Base-by-base conservation (phyloP, 2,797 vertebrate species). In the Helarctos malayanus region DNA sequence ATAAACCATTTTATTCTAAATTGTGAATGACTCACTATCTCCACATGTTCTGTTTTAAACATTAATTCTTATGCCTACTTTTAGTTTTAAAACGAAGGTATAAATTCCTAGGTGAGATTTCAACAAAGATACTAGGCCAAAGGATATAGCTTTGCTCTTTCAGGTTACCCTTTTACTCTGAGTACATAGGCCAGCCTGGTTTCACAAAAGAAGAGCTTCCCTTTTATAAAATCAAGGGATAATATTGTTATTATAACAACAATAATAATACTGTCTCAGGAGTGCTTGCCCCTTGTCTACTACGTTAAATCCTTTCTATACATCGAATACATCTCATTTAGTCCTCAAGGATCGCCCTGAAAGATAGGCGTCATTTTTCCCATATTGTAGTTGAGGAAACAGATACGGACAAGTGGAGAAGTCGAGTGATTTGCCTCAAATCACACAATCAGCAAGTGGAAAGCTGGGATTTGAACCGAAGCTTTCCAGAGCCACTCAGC, bases 41-140 rank as follows among this genome's bases (percentile, higher is more conserved):
- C 32, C 14, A 29, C 57, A 68, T 61, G 87, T 95, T 73, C 47
- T 89, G 54, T 80, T 80, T 91, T 82, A 81, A 68, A 75, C 91
- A 90, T 47, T 14, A 69, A 68, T 56, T 88, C 73, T 87, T 82
- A 89, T 49, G 92, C 83, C 23, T 79, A 57, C 57, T 91, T 56
- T 7, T 79, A 84, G 5, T 78, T 93, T 89, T 52, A 61, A 49
- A 88, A 84, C 86, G 57, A 90, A 85, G 59, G 19, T 18, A 69
- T 78, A 35, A 38, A 32, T 47, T 85, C 38, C 45, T 89, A 68
- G 78, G 63, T 85, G 35, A 68, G n/a, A 96, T 76, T 57, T 93
- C 35, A 91, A 49, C 59, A 91, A 84, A 16, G 38, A 19, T 76
- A 63, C 56, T 68, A 78, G 18, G 8, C 25, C 41, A 88, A n/a